phyloP scores from a whole-genome alignment of 2,888 invertebrate species.

The Leptinotarsa peninsularis region DNA sequence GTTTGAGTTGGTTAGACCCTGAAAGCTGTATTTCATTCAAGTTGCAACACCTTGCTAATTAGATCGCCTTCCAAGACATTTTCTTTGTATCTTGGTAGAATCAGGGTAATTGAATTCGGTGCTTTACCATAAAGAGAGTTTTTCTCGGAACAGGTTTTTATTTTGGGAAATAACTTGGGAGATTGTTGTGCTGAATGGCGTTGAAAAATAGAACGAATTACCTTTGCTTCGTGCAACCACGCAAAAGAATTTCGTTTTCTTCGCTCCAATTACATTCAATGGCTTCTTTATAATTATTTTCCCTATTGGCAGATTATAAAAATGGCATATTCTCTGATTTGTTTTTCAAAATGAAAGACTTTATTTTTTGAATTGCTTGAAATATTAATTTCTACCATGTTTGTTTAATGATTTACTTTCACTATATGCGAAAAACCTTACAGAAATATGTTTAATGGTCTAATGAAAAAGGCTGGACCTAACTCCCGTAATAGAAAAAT shows the following conservation, averaged over 20 bases:
- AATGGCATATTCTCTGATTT: no score
- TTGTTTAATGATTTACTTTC: no score
- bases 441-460: no score
- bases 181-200: background rate
- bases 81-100: slow-evolving; percentile 4
- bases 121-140: background rate
- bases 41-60: slow-evolving; percentile 13
- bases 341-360: no score
- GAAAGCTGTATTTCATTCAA: slow-evolving; percentile 2
- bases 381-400: no score
- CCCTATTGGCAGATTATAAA: no score
- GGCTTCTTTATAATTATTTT: no score
- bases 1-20: slow-evolving; percentile 13
- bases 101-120: slow-evolving; percentile 10
- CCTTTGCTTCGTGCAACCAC: background rate
- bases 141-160: background rate
- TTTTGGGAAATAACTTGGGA: background rate
- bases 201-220: background rate
- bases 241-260: background rate
- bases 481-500: no score
- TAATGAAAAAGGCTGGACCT: no score
- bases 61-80: slow-evolving; percentile 12
- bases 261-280: background rate
- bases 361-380: no score
- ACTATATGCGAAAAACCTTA: no score